A percentile compares a stretch with the other conserved stretches of the same genome.
Conservation (phyloP, 2,888 invertebrate species). For the Euplexia lucipara region DNA sequence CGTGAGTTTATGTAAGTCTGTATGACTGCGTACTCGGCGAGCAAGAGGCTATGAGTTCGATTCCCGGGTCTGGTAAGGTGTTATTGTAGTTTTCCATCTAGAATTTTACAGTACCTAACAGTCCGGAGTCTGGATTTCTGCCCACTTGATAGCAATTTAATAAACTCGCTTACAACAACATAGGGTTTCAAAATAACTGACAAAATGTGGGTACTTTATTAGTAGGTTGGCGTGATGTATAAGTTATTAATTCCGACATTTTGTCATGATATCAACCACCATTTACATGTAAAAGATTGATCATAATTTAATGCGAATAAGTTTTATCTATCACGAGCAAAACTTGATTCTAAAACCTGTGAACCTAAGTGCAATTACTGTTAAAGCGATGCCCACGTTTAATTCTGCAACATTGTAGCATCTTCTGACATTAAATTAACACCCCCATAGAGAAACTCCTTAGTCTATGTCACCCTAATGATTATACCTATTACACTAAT, state of each 20-base stretch:
- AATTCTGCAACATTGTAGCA: conserved; percentile 56
- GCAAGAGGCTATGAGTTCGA: too few species aligned
- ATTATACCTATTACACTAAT: conserved; percentile 88
- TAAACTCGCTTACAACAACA: too few species aligned
- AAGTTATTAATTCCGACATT: conserved; percentile 27
- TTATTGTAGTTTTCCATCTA: too few species aligned
- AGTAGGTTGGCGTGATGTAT: too few species aligned
- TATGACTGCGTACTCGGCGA: too few species aligned
- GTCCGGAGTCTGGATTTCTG: too few species aligned
- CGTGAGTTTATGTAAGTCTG: too few species aligned
- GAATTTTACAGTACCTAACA: too few species aligned
- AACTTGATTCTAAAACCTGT: conserved; percentile 32
- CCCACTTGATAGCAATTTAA: too few species aligned
- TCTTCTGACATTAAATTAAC: conserved; percentile 58
- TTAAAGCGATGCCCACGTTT: conserved; percentile 15
- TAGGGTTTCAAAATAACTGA: too few species aligned
- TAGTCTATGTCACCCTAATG: conserved; percentile 82
- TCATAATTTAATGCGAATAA: conserved; percentile 39
- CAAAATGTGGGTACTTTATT: too few species aligned
- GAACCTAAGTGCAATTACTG: conserved; percentile 18
- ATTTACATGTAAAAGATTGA: conserved; percentile 25
- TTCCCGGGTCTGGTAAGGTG: too few species aligned
- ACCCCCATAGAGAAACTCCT: conserved; percentile 69
- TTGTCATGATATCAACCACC: conserved; percentile 32
- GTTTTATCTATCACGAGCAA: conserved; percentile 9